Base-by-base conservation (phyloP, 2,888 invertebrate genomes). In the Pilophorus perplexus region DNA sequence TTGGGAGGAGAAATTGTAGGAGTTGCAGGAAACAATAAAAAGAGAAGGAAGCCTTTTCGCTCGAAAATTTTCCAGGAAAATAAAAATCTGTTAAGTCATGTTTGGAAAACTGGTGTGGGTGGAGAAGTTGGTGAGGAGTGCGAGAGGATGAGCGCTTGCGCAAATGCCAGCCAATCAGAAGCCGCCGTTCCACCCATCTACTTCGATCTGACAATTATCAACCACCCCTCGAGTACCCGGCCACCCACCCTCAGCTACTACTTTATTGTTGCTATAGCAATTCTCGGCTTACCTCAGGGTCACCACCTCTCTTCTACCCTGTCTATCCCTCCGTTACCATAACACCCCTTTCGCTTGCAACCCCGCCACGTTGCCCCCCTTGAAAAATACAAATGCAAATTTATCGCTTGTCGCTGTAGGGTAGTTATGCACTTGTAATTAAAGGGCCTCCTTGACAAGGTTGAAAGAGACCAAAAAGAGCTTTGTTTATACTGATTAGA, bases 171-270 rank as follows among this genome's bases (percentile, higher is more conserved):
- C 68, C 68, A 68, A 65, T 65, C 65, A 48, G 38, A 38, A 40
- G 65, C 28, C 42, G 27, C 42, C 44, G 50, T 54, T 54, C 65
- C 52, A 52, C 54, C 52, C 65, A 65, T 65, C 65, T 54, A 65
- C 65, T 65, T 65, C 65, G 65, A 65, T 65, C 65, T 65, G 54
- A 55, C 65, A 65, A 65, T 65, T 65, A 65, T 65, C 65, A 65
- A 65, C 65, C 48, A n/a, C n/a, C n/a, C n/a, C n/a, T n/a, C n/a
- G n/a, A n/a, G n/a, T n/a, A n/a, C 64, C 40, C 50, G n/a, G 37
- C 18, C 50, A 42, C 42, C 42, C 59, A 20, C 62, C 37, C 62
- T 48, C 46, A 27, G 48, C 48, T n/a, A 25, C 33, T 62, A 62
- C 37, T 62, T 62, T 62, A 62, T 62, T 46, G 62, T 62, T 62